Evolutionary conservation across 2,797 vertebrate genomes (phyloP).

Genomic region (Helicolenus hilgendorfi): DNA sequence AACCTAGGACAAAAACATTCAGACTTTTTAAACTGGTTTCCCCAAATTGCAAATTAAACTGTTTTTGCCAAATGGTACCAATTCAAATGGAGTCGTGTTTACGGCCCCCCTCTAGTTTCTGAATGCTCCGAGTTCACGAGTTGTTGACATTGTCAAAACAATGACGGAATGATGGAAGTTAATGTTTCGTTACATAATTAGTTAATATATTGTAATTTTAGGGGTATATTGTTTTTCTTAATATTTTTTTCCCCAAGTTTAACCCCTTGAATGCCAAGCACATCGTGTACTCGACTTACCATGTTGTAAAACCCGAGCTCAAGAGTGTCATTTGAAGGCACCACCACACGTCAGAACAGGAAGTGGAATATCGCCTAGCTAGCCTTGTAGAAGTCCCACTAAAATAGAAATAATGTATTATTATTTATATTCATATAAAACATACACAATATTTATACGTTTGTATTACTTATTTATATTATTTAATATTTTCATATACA

Average conservation of each 20-base stretch:
- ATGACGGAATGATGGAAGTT: neutral
- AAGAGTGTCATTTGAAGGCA: no score
- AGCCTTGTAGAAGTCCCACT: neutral
- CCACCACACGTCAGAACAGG: neutral
- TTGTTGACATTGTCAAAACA: neutral
- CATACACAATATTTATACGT: rapidly evolving
- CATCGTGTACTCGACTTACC: no score
- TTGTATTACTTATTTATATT: neutral
- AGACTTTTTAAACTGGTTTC: neutral
- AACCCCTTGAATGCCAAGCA: no score
- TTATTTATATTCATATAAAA: neutral
- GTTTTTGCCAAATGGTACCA: neutral
- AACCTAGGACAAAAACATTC: neutral
- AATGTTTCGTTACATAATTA: neutral
- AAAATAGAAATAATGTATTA: neutral
- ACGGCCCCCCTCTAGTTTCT: neutral
- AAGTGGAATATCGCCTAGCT: neutral
- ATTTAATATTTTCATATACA: neutral
- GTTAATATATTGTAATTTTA: neutral
- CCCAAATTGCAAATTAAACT: neutral
- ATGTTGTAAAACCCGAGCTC: no score
- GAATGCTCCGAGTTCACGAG: neutral
- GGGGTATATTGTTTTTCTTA: neutral
- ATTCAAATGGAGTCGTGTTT: neutral
- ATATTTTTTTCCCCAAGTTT: no score